Evolutionary conservation across 2,797 vertebrate species (phyloP).

Genomic region (Anguilla pacifica): DNA sequence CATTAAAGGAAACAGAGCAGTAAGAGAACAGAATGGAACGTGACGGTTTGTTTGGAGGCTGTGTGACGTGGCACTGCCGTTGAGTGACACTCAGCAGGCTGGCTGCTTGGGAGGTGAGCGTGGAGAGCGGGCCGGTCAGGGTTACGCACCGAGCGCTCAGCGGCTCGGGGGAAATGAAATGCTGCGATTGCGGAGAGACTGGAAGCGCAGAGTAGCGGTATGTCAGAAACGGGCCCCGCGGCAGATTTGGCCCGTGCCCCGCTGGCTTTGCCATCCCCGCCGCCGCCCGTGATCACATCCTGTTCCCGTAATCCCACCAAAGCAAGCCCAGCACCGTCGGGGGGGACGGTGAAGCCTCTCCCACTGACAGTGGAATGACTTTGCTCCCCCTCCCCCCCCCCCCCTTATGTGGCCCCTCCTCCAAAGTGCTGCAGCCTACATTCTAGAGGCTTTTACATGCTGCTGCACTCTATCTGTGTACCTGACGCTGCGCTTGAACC

Average conservation of each 20-base stretch:
- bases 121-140: neutral
- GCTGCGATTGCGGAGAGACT: neutral
- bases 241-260: slow-evolving; percentile 13
- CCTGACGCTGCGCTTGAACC: neutral
- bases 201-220: neutral
- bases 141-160: neutral
- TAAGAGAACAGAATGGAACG: neutral
- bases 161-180: neutral
- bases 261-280: neutral
- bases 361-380: neutral
- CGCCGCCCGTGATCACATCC: neutral
- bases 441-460: neutral
- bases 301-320: slow-evolving; percentile 36
- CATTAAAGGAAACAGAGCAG: neutral
- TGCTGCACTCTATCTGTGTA: neutral
- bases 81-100: neutral
- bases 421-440: neutral
- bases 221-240: neutral
- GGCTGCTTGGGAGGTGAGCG: no score
- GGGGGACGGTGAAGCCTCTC: neutral
- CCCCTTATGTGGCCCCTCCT: neutral
- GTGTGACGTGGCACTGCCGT: neutral
- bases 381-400: neutral
- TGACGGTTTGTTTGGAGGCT: neutral
- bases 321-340: neutral